Evolutionary conservation across 2,113 vertebrate genomes (phyloP), one percentile per base, ranked within the genome.

Genomic region (Trichomycterus rosablanca): DNA sequence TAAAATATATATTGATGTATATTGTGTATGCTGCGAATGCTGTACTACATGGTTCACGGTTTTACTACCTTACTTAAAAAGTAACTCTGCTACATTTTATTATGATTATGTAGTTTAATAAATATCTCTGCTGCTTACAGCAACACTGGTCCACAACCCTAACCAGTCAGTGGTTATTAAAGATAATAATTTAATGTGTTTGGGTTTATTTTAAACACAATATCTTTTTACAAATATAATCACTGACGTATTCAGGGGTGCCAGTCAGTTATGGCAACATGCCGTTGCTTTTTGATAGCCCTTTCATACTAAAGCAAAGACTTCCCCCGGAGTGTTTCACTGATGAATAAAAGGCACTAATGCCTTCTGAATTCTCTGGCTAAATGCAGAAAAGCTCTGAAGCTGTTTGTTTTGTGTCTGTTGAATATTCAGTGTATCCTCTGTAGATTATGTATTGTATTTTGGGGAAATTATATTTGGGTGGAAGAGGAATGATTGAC

Each of bases 231-330:
- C n/a, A n/a, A n/a, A n/a, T n/a, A n/a, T n/a, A n/a, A n/a, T n/a
- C n/a, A n/a, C n/a, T n/a, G n/a, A n/a, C n/a, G n/a, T n/a, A n/a
- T 19, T 56, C 37, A 56, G 55, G 24, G 45, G 63, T 45, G 24
- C 24, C 51, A 51, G 50, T 71, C 44, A 40, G 5, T 57, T 39
- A 43, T 66, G 63, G 66, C 58, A 66, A 52, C 28, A 42, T 46
- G 16, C 22, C 46, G 42, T 8, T 48, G 30, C 42, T 54, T 48
- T 48, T 8, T 26, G 22, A 56, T 46, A 56, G 46, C 50, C 63
- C 52, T 61, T 49, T 61, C 54, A 66, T 71, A 59, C 59, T 55
- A 66, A 66, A 56, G 34, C 51, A 11, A n/a, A n/a, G n/a, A 52
- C 59, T 28, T 52, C 59, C 58, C 37, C 52, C 39, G 39, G 20